phyloP scores from a whole-genome alignment of 2,888 invertebrate genomes.

The Brachypalpus laphriformis region DNA sequence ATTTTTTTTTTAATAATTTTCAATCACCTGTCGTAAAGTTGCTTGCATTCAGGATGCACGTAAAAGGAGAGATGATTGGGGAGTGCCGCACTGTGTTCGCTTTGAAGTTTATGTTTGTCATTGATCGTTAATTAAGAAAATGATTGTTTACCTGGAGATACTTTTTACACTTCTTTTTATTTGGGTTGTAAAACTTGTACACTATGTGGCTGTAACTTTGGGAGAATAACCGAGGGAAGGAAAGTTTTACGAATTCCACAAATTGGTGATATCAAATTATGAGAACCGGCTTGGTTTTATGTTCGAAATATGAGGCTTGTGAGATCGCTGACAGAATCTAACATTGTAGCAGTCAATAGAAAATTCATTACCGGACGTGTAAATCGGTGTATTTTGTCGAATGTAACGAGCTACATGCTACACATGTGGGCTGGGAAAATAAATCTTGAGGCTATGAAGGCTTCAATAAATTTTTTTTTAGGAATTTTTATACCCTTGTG shows the following conservation, averaged over 20 bases:
- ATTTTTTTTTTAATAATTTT: constrained; percentile 52
- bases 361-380: background rate
- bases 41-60: constrained; percentile 9
- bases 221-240: background rate
- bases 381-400: too few relatives aligned
- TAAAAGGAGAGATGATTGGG: constrained; percentile 6
- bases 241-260: background rate
- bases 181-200: constrained; percentile 15
- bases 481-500: too few relatives aligned
- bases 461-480: too few relatives aligned
- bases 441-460: too few relatives aligned
- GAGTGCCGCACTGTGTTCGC: background rate
- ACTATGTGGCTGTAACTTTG: background rate
- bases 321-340: background rate
- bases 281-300: constrained; percentile 12
- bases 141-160: constrained; percentile 43
- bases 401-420: too few relatives aligned
- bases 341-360: background rate
- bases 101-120: constrained; percentile 64
- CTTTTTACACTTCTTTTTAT: constrained; percentile 5
- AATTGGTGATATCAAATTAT: background rate
- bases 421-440: too few relatives aligned
- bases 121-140: constrained; percentile 62
- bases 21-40: constrained; percentile 68
- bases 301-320: constrained; percentile 21